Evolutionary conservation across 2,888 invertebrate species (phyloP), one percentile per base, ranked within the genome.

Genomic region (Apantesis nais): DNA sequence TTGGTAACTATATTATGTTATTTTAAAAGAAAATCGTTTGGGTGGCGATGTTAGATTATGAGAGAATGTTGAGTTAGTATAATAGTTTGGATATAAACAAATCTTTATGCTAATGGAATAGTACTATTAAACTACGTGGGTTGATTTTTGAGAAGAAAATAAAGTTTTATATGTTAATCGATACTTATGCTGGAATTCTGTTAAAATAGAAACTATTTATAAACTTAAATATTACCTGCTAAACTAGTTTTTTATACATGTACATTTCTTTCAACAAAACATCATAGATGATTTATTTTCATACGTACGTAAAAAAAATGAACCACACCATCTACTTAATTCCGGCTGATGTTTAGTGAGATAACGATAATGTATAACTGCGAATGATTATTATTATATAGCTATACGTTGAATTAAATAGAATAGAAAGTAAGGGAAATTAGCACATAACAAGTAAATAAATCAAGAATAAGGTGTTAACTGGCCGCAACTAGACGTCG

Each of bases 31-130:
- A 74, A 78, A 78, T 75, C 58, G 31, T 41, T 64, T 29, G 58
- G 76, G 66, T 75, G 73, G 74, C 75, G 14, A 5, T 58, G 29
- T 29, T 55, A 12, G 72, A 74, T 63, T 71, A 76, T 78, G 75
- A 75, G 55, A 74, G 67, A 77, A 80, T 76, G 77, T 78, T 63
- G 55, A 77, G 76, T 75, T 72, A 78, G 65, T 16, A 14, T 62
- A 75, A 75, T 77, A 74, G 34, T 61, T 34, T 58, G 8, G 29
- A 58, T 58, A 29, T 29, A 14, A 58, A 25, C 14, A 58, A 58
- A 16, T 25, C 16, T n/a, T n/a, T n/a, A n/a, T n/a, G n/a, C n/a
- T n/a, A n/a, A n/a, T n/a, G n/a, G n/a, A 37, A 3, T 37, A 3
- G 37, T 37, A 37, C 4, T 37, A 44, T 19, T 2, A 19, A 55